Evolutionary conservation across 1,140 invertebrate species (phyloP).

Genomic region (Pachypsylla venusta): DNA sequence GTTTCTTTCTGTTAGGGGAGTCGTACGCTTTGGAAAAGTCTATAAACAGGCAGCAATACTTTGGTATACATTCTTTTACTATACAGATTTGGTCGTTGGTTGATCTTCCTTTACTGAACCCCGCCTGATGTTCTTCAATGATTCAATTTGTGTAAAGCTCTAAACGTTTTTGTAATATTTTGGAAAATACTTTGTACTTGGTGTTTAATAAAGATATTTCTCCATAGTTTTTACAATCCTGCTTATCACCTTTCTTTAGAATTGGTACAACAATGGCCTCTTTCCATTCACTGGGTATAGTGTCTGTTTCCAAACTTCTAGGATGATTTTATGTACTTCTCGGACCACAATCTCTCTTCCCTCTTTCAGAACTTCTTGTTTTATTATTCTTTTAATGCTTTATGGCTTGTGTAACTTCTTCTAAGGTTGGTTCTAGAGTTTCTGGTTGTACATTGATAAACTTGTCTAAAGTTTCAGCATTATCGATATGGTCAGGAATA

Average conservation of each 20-base stretch:
- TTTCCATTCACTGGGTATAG: constrained; percentile 22
- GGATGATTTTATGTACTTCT: not conserved
- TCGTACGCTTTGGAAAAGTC: too few relatives aligned
- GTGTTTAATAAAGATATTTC: constrained; percentile 19
- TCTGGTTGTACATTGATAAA: not conserved
- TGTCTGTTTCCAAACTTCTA: constrained; percentile 16
- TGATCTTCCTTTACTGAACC: constrained; percentile 10
- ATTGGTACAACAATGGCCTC: constrained; percentile 19
- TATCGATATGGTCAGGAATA: too few relatives aligned
- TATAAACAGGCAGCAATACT: too few relatives aligned
- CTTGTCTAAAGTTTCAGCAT: too few relatives aligned
- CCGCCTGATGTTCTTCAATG: constrained; percentile 11
- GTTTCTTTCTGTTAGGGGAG: too few relatives aligned
- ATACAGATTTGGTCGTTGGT: not conserved
- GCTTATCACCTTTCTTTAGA: constrained; percentile 24
- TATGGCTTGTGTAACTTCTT: constrained; percentile 11
- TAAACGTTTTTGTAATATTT: constrained; percentile 8
- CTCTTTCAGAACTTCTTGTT: constrained; percentile 21
- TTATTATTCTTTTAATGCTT: constrained; percentile 19
- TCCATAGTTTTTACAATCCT: constrained; percentile 22
- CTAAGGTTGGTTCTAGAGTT: not conserved
- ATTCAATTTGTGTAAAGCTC: constrained; percentile 8
- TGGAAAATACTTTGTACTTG: too few relatives aligned
- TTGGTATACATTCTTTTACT: not conserved
- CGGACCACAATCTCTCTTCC: not conserved